phyloP scores from a whole-genome alignment of 2,888 invertebrate genomes.

The Andrena bicolor region DNA sequence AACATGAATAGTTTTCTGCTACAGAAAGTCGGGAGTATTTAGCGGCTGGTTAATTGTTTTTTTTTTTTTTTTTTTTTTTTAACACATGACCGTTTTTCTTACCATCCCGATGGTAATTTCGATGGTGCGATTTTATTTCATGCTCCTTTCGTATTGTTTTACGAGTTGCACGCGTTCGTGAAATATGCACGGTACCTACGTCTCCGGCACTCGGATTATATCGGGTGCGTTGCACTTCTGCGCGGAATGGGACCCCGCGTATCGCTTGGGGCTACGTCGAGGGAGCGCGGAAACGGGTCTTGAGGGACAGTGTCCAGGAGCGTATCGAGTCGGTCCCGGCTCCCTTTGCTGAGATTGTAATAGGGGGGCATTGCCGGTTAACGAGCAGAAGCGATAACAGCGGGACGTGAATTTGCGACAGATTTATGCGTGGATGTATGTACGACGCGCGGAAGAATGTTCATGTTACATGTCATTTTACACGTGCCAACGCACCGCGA shows the following conservation, averaged over 20 bases:
- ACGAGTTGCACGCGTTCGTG: conserved; percentile 35
- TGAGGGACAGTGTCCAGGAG: conserved; percentile 63
- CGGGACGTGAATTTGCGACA: background rate
- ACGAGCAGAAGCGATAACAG: background rate
- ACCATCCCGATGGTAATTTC: too few relatives aligned
- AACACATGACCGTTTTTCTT: background rate
- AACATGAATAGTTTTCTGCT: too few relatives aligned
- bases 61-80: background rate
- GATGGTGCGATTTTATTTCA: conserved; percentile 14
- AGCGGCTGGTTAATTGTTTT: too few relatives aligned
- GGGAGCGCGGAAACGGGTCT: conserved; percentile 74
- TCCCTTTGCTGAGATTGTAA: background rate
- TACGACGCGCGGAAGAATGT: background rate
- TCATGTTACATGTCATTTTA: background rate
- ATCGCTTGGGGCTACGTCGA: conserved; percentile 63
- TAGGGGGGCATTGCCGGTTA: background rate
- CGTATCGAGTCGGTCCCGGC: conserved; percentile 17
- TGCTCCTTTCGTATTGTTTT: background rate
- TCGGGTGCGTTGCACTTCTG: conserved; percentile 73
- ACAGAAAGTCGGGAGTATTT: too few relatives aligned
- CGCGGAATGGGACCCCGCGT: conserved; percentile 66
- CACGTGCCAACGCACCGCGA: background rate
- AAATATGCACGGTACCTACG: conserved; percentile 34
- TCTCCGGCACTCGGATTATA: conserved; percentile 56
- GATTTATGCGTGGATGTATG: background rate